Base-by-base conservation (phyloP, 2,888 invertebrate genomes). In the Encarsia formosa region DNA sequence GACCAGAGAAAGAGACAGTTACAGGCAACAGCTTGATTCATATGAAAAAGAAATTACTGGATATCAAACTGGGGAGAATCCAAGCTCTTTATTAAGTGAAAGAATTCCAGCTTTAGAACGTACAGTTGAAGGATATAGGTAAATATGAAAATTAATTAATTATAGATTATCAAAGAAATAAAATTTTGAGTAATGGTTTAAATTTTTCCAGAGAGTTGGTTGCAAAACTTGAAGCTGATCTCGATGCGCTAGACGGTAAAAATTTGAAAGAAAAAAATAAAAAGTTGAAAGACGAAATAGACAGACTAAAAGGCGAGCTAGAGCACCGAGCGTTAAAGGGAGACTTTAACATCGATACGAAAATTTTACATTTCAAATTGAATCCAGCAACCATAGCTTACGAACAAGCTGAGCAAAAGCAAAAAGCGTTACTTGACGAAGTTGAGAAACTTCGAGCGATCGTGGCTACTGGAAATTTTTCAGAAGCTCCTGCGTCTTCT, bases 41-140 rank as follows among this genome's bases (percentile, higher is more conserved):
- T 90, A 88, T 65, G 91, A 91, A 74, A 87, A 86, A 66, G 91
- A 91, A 76, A 74, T 88, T 58, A 86, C 88, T 1, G 76, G 79
- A 47, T 68, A 70, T 35, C 74, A 71, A 23, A 64, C 61, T 19
- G 68, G 67, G n/a, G 54, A 57, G 43, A 24, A 16, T 19, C 41
- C 48, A 16, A 49, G 9, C 70, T 16, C 61, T 51, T 60, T 59
- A 13, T 56, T 84, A 45, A 76, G 80, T 4, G 83, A 84, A 46
- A 77, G 87, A 2, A 81, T 89, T 13, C 83, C 85, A 48, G 84
- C 84, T 63, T 75, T 91, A 41, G 91, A 91, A 74, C 83, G 82
- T 63, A 78, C 85, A 0, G 74, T 91, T 41, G 81, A 83, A 54
- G 85, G 83, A 2, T 91, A 91, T 71, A 80, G 86, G 69, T 71